phyloP scores from a whole-genome alignment of 1,140 invertebrate species.

The Bombus huntii region DNA sequence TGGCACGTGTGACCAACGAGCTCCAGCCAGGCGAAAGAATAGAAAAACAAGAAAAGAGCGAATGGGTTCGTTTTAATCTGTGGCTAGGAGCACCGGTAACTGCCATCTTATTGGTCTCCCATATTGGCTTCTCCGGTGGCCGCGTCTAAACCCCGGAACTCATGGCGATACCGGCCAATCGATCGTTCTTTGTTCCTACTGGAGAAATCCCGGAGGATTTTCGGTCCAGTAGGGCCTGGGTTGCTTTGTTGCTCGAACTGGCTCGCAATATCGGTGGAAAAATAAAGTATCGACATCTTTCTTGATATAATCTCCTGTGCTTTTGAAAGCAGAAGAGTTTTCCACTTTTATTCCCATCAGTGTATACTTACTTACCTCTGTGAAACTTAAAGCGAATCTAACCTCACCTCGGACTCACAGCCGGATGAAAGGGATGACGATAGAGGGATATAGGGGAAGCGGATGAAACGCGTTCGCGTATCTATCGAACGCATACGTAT shows the following conservation, averaged over 20 bases:
- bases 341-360: conserved; percentile 66
- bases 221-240: conserved; percentile 33
- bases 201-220: conserved; percentile 41
- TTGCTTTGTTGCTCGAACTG: conserved; percentile 54
- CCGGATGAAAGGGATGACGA: not conserved
- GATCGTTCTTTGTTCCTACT: conserved; percentile 59
- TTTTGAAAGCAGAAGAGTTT: conserved; percentile 58
- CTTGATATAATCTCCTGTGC: conserved; percentile 61
- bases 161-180: conserved; percentile 37
- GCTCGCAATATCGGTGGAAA: conserved; percentile 62
- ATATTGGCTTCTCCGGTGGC: conserved; percentile 50
- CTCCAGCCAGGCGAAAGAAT: not conserved
- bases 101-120: conserved; percentile 61
- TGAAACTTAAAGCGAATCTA: conserved; percentile 43
- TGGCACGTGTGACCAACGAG: conserved; percentile 9
- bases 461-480: not conserved
- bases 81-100: conserved; percentile 48
- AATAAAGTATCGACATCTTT: conserved; percentile 66
- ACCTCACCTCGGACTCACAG: not conserved
- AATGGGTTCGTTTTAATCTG: conserved; percentile 62
- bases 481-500: not conserved
- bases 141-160: conserved; percentile 34
- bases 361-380: conserved; percentile 51
- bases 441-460: not conserved
- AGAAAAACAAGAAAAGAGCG: conserved; percentile 14